These are phyloP conservation scores for Zaprionus inermis DNA, from an alignment of 1,140 invertebrate species.

Conservation along the genomic window DNA sequence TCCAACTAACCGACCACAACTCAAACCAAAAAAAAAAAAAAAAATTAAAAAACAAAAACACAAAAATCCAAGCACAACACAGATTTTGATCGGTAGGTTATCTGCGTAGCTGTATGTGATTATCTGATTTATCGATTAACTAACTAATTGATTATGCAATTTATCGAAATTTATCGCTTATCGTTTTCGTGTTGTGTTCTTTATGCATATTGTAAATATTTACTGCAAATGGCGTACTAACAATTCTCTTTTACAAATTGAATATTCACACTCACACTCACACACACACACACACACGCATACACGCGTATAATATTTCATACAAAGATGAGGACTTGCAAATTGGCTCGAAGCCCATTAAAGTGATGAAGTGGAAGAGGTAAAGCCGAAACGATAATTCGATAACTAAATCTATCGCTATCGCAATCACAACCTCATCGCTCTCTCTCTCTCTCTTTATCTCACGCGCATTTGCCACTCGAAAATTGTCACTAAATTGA, in stretches of 20 bases:
- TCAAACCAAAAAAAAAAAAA: slow-evolving; percentile 27
- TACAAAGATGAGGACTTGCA: slow-evolving; percentile 79
- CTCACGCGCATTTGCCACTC: slow-evolving; percentile 4
- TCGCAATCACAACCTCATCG: slow-evolving; percentile 25
- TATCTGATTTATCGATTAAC: slow-evolving; percentile 27
- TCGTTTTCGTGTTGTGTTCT: slow-evolving; percentile 5
- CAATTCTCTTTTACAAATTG: slow-evolving; percentile 41
- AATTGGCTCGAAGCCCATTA: slow-evolving; percentile 79
- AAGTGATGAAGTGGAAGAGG: slow-evolving; percentile 83
- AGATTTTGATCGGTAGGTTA: slow-evolving; percentile 56
- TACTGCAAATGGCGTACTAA: slow-evolving; percentile 60
- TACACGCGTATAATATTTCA: slow-evolving; percentile 35
- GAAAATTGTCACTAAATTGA: slow-evolving; percentile 1
- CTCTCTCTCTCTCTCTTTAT: not conserved
- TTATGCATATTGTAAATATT: slow-evolving; percentile 19
- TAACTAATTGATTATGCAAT: not conserved
- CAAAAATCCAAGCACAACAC: slow-evolving; percentile 5
- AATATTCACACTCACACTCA: slow-evolving; percentile 29
- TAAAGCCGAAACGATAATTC: slow-evolving; percentile 45
- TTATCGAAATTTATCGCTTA: slow-evolving; percentile 5
- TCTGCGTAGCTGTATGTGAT: slow-evolving; percentile 26
- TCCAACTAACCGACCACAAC: slow-evolving; percentile 22
- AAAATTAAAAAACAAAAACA: slow-evolving; percentile 25
- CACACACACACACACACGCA: slow-evolving; percentile 10
- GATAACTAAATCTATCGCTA: slow-evolving; percentile 8